Percentiles rank a stretch among this genome's conserved stretches.
Evolutionary conservation across 2,113 vertebrate genomes (phyloP).

Genomic region (Trematomus loennbergii): DNA sequence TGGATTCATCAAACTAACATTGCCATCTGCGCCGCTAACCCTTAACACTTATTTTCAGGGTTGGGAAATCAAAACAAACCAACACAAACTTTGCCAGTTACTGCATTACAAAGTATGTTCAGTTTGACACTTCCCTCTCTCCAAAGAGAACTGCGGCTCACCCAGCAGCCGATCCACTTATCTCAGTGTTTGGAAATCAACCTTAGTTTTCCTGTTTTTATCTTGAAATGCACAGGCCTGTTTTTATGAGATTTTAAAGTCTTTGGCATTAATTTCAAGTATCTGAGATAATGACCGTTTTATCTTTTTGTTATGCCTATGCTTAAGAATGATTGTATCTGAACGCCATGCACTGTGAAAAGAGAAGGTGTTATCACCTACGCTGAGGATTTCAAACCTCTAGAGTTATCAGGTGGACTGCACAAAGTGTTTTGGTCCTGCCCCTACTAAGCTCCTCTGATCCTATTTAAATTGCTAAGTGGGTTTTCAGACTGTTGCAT

Average conservation of each 20-base stretch:
- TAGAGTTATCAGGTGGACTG: slow-evolving; percentile 68
- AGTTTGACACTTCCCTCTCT: background rate
- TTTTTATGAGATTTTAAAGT: slow-evolving; percentile 53
- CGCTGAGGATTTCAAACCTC: slow-evolving; percentile 60
- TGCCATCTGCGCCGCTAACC: background rate
- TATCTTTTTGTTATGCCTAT: slow-evolving; percentile 44
- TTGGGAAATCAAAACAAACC: slow-evolving; percentile 1
- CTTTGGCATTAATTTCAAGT: slow-evolving; percentile 53
- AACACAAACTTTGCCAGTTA: background rate
- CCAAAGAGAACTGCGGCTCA: background rate
- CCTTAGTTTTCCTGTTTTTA: slow-evolving; percentile 43
- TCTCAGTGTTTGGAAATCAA: slow-evolving; percentile 15
- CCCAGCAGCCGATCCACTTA: slow-evolving; percentile 23
- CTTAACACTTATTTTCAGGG: background rate
- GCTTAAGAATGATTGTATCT: slow-evolving; percentile 35
- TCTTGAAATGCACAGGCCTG: slow-evolving; percentile 36
- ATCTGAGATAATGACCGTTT: slow-evolving; percentile 57
- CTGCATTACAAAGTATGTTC: background rate
- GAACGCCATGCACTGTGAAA: slow-evolving; percentile 26
- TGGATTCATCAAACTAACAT: background rate
- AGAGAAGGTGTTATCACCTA: slow-evolving; percentile 62
- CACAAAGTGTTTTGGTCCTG: slow-evolving; percentile 72
- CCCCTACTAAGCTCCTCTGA: slow-evolving; percentile 70
- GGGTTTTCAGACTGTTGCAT: slow-evolving; percentile 48
- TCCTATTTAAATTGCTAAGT: slow-evolving; percentile 74